Conservation (phyloP, 2,797 vertebrate species). For the Typhlichthys eigenmanni region DNA sequence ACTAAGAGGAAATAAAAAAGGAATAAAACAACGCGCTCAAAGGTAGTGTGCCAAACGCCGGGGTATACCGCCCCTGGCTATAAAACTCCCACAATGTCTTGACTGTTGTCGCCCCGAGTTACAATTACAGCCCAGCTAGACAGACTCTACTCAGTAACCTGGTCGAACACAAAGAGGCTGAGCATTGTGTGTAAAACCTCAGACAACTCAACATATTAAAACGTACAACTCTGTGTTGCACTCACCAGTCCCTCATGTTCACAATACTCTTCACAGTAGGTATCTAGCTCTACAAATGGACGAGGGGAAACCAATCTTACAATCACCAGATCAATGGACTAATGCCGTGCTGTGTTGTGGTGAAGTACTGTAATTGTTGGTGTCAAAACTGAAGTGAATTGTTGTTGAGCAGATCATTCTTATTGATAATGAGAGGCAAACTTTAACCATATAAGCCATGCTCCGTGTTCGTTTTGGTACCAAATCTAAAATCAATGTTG, state of each 20-base stretch:
- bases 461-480: neutral
- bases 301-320: neutral
- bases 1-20: neutral
- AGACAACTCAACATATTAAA: too few relatives aligned
- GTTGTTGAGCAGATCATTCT: neutral
- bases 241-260: too few relatives aligned
- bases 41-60: neutral
- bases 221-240: too few relatives aligned
- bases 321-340: neutral
- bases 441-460: neutral
- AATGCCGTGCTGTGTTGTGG: neutral
- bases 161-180: slow-evolving; percentile 9
- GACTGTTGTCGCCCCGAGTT: neutral
- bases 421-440: neutral
- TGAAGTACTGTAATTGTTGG: neutral
- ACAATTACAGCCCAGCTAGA: slow-evolving; percentile 25
- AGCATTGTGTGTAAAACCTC: slow-evolving; percentile 3
- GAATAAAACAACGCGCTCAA: neutral
- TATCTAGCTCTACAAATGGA: neutral
- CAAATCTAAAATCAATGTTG: neutral
- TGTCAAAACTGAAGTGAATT: neutral
- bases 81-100: neutral
- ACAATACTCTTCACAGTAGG: too few relatives aligned
- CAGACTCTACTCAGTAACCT: neutral
- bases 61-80: too few relatives aligned